These are phyloP conservation scores for Champsocephalus gunnari DNA, from an alignment of 2,797 vertebrate species.

Conservation along the genomic window DNA sequence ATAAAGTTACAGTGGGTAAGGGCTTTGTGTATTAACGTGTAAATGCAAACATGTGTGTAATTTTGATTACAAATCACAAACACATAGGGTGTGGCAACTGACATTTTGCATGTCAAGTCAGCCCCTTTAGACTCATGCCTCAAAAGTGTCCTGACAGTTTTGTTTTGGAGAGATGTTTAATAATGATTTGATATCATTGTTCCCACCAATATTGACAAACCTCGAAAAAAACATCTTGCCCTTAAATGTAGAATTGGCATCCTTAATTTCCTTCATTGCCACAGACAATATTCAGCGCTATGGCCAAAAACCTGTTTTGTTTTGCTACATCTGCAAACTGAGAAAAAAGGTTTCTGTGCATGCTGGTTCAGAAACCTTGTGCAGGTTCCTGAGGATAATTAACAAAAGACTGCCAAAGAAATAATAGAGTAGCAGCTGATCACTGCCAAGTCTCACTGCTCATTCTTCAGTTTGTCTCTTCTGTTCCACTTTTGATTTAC, in stretches of 20 bases:
- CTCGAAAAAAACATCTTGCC: neutral
- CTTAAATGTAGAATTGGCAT: neutral
- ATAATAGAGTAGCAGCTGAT: neutral
- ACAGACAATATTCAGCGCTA: neutral
- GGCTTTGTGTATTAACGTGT: conserved; percentile 21
- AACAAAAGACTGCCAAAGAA: neutral
- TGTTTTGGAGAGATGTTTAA: neutral
- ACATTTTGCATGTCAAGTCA: conserved; percentile 45
- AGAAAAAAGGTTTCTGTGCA: too few species aligned
- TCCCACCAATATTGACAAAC: neutral
- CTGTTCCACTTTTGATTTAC: conserved; percentile 17
- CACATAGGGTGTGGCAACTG: conserved; percentile 10
- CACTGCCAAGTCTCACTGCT: conserved; percentile 4
- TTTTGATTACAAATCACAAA: conserved; percentile 38
- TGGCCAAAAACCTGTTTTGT: neutral
- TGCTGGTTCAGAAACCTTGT: neutral
- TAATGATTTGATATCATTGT: neutral
- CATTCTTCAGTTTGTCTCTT: conserved; percentile 6
- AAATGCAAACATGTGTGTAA: conserved; percentile 40
- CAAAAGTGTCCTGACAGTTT: neutral
- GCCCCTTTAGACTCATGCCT: conserved; percentile 18
- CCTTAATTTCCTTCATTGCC: neutral
- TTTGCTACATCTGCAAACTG: neutral
- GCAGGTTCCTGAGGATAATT: neutral
- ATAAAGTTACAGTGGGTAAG: conserved; percentile 1